Percentiles rank a stretch among this genome's conserved stretches.
Conservation (phyloP, 2,797 vertebrate genomes). For the Argyrosomus regius region DNA sequence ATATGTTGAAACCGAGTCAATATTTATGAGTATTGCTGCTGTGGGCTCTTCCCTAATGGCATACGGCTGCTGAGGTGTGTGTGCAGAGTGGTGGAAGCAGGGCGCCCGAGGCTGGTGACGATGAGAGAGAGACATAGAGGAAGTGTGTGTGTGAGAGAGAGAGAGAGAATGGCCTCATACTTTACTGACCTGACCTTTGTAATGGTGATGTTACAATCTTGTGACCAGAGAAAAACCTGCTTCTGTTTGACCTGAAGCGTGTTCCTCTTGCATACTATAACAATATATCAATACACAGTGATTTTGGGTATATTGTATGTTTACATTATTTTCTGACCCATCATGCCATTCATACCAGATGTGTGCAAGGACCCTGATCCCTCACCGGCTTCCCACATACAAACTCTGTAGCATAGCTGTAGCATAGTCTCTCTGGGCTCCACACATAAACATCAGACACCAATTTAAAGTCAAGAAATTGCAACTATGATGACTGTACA, state of each 20-base stretch:
- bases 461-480: too few relatives aligned
- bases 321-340: not conserved
- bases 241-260: not conserved
- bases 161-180: slow-evolving; percentile 29
- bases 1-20: slow-evolving; percentile 77
- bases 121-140: slow-evolving; percentile 35
- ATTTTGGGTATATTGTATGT: not conserved
- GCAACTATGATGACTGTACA: too few relatives aligned
- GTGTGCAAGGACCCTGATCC: not conserved
- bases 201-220: slow-evolving; percentile 51
- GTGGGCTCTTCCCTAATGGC: slow-evolving; percentile 73
- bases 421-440: too few relatives aligned
- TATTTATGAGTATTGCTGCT: slow-evolving; percentile 81
- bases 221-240: slow-evolving; percentile 30
- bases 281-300: not conserved
- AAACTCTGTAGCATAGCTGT: not conserved
- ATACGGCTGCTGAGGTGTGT: slow-evolving; percentile 70
- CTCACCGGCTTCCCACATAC: not conserved
- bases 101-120: slow-evolving; percentile 47
- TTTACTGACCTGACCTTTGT: slow-evolving; percentile 65
- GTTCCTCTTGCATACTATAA: not conserved
- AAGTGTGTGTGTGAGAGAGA: slow-evolving; percentile 3
- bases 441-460: too few relatives aligned
- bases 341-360: not conserved
- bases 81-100: slow-evolving; percentile 50